Base-by-base conservation (phyloP, 2,888 invertebrate species). In the Rhorus exstirpatorius region DNA sequence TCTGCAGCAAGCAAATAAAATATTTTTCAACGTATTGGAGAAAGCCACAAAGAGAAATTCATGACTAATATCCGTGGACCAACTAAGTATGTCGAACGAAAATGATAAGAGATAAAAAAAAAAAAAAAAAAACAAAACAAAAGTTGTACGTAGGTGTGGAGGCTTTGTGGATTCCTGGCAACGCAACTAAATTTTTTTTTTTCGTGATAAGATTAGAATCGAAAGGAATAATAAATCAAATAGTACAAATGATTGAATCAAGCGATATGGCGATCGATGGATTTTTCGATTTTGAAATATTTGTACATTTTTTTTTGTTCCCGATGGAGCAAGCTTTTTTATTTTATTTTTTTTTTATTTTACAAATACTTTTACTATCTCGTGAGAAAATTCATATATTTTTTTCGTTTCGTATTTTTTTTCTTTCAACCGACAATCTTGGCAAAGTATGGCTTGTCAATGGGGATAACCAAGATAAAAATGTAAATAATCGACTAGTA, bases 201-300 rank as follows among this genome's bases (percentile, higher is more conserved):
- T 58, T 55, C 19, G 14, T 31, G 55, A 68, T 44, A 70, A 70
- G 70, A 70, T 70, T 70, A 26, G 8, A 70, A 44, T 3, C 10
- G 14, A 41, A 24, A 19, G 7, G 24, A 44, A 7, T 35, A 14
- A 58, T 60, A 10, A 60, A 14, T 10, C 10, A 35, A 31, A 17
- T 0, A 24, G 6, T 12, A 14, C 12, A 31, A 1, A 14, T 17
- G 49, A 44, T 49, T 49, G 8, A 12, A 49, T 65, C 10, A 0
- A 31, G 3, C 35, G 10, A 24, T 38, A 31, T n/a, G 35, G 4
- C 35, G 17, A 14, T 0, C 24, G 21, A 44, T 8, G 24, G 24
- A 14, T 8, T 44, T 6, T n/a, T 1, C 12, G 3, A n/a, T 55
- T 1, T 1, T 17, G 1, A 14, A 14, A n/a, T 55, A 6, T 31